Percentiles rank a stretch among this genome's conserved stretches.
These are phyloP conservation scores for Sinocyclocheilus rhinocerous DNA, from an alignment of 2,113 vertebrate species.

Conservation along the genomic window DNA sequence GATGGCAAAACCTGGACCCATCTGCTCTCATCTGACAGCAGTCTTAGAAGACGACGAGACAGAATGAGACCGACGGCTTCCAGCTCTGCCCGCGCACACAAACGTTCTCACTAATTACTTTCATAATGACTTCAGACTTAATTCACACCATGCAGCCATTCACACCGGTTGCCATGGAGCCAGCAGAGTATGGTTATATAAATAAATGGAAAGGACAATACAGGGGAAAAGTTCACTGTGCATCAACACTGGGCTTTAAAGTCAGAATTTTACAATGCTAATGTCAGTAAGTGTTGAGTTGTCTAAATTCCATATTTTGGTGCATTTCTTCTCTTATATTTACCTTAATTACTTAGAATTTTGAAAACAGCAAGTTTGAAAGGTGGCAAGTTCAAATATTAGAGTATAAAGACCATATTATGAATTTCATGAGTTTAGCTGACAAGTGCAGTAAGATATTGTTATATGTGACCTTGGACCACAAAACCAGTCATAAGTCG, in stretches of 20 bases:
- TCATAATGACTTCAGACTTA: slow-evolving; percentile 45
- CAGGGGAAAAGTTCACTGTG: neutral
- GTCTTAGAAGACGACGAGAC: neutral
- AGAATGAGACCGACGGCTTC: neutral
- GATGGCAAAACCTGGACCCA: slow-evolving; percentile 30
- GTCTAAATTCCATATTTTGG: neutral
- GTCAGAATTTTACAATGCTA: neutral
- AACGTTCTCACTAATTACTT: slow-evolving; percentile 19
- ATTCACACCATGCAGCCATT: slow-evolving; percentile 25
- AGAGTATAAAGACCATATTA: no score
- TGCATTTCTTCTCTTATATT: neutral
- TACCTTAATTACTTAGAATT: neutral
- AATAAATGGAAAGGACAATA: slow-evolving; percentile 22
- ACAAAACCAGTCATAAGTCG: no score
- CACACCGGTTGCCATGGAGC: slow-evolving; percentile 38
- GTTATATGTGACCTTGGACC: no score
- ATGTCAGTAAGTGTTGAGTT: neutral
- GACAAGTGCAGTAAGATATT: no score
- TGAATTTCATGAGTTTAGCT: no score
- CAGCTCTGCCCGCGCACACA: neutral
- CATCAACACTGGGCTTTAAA: slow-evolving; percentile 1
- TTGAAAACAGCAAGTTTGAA: no score
- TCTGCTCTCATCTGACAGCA: slow-evolving; percentile 31
- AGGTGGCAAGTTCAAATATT: no score
- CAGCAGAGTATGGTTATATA: slow-evolving; percentile 1